These are phyloP conservation scores for Anhinga rufa DNA, from an alignment of 2,113 vertebrate species.

Conservation along the genomic window DNA sequence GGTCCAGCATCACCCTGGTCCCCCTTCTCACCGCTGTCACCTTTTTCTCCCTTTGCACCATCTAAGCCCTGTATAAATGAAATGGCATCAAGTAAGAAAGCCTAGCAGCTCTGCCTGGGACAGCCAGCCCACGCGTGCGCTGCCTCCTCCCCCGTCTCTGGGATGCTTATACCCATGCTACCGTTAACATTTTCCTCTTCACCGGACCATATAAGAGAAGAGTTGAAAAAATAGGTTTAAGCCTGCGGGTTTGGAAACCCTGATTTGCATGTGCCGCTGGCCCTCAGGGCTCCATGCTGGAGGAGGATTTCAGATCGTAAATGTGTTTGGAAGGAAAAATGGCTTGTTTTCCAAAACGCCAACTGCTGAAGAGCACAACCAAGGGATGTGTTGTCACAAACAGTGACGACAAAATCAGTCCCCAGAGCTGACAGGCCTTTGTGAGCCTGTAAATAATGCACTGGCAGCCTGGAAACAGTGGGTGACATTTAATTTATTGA, in stretches of 20 bases:
- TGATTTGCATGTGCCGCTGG: not conserved
- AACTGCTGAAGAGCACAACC: not conserved
- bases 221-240: not conserved
- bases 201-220: not conserved
- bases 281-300: not conserved
- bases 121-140: not conserved
- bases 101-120: not conserved
- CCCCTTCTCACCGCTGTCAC: slow-evolving; percentile 65
- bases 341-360: not conserved
- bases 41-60: slow-evolving; percentile 76
- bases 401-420: not conserved
- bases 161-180: not conserved
- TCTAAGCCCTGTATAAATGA: slow-evolving; percentile 65
- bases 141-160: not conserved
- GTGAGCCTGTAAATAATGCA: slow-evolving; percentile 20
- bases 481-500: not conserved
- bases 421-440: slow-evolving; percentile 26
- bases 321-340: not conserved
- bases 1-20: slow-evolving; percentile 52
- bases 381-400: slow-evolving; percentile 2
- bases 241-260: not conserved
- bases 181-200: not conserved
- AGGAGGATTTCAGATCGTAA: not conserved
- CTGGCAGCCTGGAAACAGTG: not conserved
- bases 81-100: not conserved